Evolutionary conservation across 2,113 vertebrate species (phyloP), one percentile per base, ranked within the genome.

Genomic region (Cyanistes caeruleus): DNA sequence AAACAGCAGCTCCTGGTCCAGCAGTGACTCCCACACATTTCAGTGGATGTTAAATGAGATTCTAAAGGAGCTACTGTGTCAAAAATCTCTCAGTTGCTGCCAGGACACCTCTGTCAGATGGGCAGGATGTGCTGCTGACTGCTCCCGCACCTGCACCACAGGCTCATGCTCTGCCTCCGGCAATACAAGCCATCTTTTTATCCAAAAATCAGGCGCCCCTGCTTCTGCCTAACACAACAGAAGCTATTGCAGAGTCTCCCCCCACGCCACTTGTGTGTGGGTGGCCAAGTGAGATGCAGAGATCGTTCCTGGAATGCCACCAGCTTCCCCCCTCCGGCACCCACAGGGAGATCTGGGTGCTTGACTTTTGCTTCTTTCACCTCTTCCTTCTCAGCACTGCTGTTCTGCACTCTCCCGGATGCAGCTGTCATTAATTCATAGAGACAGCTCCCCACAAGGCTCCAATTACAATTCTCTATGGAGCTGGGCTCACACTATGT

Each of bases 401-500:
- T 27, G 2, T 4, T 20, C 16, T 21, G 25, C n/a, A 0, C 67
- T 37, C 19, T 18, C 7, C 62, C 17, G 67, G 48, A 1, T 7
- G 72, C 6, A 17, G 75, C 59, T 13, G 33, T 35, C 67, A 33
- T n/a, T 30, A 58, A 37, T 43, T 33, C 62, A 16, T 0, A 1
- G 33, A 16, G 13, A 13, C 27, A 25, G 52, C 73, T 73, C 39
- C 4, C 15, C 0, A 0, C 44, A 19, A 75, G 74, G 55, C 67
- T 67, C 74, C 0, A 2, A 1, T 9, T 19, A 21, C 60, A 8
- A 1, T 9, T 41, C 55, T 43, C 58, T 19, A 0, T 0, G 23
- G 31, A 5, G 31, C 28, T 3, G 72, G 35, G 60, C 14, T 80
- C 70, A 16, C 18, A 0, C 48, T 33, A 1, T n/a, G 33, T n/a